Evolutionary conservation across 2,797 vertebrate species (phyloP).

Genomic region (Otus scops): DNA sequence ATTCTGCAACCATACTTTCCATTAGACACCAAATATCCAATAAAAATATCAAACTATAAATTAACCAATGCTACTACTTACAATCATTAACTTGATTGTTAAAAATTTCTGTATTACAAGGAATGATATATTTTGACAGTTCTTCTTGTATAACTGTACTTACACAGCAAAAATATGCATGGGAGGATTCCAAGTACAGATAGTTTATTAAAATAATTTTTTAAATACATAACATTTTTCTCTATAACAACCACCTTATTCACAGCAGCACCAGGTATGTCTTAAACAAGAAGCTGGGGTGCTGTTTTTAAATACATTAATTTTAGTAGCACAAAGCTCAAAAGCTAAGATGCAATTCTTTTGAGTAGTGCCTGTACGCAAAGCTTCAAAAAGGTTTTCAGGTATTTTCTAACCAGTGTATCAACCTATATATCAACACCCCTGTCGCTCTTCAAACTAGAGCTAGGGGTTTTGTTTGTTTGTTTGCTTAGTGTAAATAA

Average conservation of each 20-base stretch:
- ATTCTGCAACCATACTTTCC: neutral
- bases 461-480: neutral
- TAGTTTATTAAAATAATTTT: neutral
- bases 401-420: neutral
- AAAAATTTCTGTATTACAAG: neutral
- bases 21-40: neutral
- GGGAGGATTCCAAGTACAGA: neutral
- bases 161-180: neutral
- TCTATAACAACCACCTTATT: neutral
- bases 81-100: neutral
- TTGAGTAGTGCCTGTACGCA: neutral
- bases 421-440: neutral
- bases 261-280: neutral
- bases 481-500: neutral
- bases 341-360: neutral
- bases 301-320: neutral
- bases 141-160: neutral
- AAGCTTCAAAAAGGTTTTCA: neutral
- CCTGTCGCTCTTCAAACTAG: neutral
- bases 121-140: neutral
- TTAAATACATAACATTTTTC: neutral
- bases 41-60: slow-evolving; percentile 7
- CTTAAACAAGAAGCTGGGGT: neutral
- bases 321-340: neutral
- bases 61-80: slow-evolving; percentile 3